Base-by-base conservation (phyloP, 2,888 invertebrate genomes). In the Heliothis peltigera region DNA sequence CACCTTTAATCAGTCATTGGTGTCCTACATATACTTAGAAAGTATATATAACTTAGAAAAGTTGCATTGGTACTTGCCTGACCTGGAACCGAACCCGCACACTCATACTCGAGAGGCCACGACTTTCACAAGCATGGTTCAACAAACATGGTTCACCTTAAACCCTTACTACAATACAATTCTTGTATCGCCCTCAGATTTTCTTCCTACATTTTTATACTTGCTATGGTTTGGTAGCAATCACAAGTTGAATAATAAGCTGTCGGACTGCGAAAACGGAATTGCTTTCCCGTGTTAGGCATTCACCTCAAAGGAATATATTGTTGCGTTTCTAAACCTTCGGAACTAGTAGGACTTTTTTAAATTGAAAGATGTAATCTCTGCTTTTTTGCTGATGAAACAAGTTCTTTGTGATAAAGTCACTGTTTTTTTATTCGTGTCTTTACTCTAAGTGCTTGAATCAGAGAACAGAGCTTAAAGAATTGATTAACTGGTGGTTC, bases 311-410 rank as follows among this genome's bases (percentile, higher is more conserved):
- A 80, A 75, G 75, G 69, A 63, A 73, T 75, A 70, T 67, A 76
- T 62, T 67, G 75, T 77, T 81, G 70, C 67, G 68, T 67, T 70
- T 69, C 65, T 57, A 74, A 74, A 75, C 73, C 70, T 74, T 74
- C 52, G 35, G 57, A 76, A 78, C 75, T 81, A 74, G 72, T 70
- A 62, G 81, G 81, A 84, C 87, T 86, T 87, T 87, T 85, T 81
- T 76, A 85, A 87, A 90, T 89, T 84, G 86, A 88, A 87, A 89
- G 90, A 92, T 91, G 84, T 89, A 88, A 91, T 92, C 91, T 89
- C 49, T 77, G 56, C 75, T 70, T 78, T 32, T 84, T 88, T 85
- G 48, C 52, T 55, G 28, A 47, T n/a, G 7, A 47, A 57, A 62
- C 58, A 48, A 53, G 56, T 49, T 43, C 51, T 59, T 71, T 66